Conservation (phyloP, 2,888 invertebrate species). For the Lypha dubia region DNA sequence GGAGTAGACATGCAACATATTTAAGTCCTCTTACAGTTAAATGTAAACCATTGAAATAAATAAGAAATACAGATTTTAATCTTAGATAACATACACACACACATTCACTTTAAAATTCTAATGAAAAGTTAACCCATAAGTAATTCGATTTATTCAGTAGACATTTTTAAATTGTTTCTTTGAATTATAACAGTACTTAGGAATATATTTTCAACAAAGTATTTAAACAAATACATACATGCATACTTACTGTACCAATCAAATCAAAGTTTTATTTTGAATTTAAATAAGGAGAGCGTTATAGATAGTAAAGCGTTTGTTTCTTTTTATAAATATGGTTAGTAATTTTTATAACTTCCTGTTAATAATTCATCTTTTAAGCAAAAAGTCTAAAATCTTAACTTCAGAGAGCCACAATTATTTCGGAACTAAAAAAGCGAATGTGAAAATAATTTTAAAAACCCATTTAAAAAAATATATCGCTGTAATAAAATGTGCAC, state of each 20-base stretch:
- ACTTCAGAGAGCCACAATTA: background rate
- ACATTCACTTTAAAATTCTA: background rate
- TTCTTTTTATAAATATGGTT: background rate
- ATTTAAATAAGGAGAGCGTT: slow-evolving; percentile 4
- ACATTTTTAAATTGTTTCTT: background rate
- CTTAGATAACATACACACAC: background rate
- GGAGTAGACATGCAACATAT: background rate
- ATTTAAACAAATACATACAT: background rate
- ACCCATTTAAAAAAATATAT: background rate
- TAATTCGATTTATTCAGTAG: slow-evolving; percentile 2
- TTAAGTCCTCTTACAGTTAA: slow-evolving; percentile 1
- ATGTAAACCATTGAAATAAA: background rate
- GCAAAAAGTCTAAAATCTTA: background rate
- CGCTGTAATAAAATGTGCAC: no score
- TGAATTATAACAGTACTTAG: background rate
- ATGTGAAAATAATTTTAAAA: background rate
- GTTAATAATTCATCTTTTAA: background rate
- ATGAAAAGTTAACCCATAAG: background rate
- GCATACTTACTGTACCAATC: background rate
- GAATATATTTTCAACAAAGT: background rate
- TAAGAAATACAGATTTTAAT: background rate
- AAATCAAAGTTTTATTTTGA: background rate
- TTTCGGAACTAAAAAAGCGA: background rate
- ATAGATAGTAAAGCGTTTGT: slow-evolving; percentile 16
- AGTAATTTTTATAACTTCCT: slow-evolving; percentile 24